These are phyloP conservation scores for Botia almorhae DNA, from an alignment of 2,797 vertebrate genomes.

Conservation along the genomic window DNA sequence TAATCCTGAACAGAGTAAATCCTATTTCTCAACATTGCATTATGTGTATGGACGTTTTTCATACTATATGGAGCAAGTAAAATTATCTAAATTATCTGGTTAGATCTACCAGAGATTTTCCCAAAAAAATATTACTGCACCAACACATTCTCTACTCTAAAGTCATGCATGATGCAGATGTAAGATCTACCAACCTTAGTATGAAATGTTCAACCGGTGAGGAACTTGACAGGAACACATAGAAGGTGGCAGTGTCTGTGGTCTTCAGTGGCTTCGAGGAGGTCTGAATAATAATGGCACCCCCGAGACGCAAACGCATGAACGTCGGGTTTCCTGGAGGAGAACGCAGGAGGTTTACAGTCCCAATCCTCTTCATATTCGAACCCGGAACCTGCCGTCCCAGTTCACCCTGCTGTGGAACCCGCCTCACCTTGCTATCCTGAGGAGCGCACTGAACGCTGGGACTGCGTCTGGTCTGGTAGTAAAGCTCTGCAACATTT, in stretches of 20 bases:
- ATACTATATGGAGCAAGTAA: constrained; percentile 4
- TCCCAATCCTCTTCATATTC: constrained; percentile 87
- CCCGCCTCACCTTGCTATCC: constrained; percentile 71
- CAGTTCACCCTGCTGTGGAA: constrained; percentile 61
- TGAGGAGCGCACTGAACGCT: constrained; percentile 81
- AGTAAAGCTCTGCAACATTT: constrained; percentile 90
- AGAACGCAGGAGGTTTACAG: constrained; percentile 83
- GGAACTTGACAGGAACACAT: constrained; percentile 84
- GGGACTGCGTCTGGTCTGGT: constrained; percentile 75
- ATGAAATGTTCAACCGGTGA: constrained; percentile 86
- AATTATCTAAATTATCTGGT: constrained; percentile 3
- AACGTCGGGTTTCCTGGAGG: constrained; percentile 76
- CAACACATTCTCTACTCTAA: too few relatives aligned
- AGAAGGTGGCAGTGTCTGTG: constrained; percentile 85
- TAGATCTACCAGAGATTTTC: constrained; percentile 11
- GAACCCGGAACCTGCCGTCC: constrained; percentile 72
- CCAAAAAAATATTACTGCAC: too few relatives aligned
- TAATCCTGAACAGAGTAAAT: constrained; percentile 52
- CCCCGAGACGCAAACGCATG: constrained; percentile 85
- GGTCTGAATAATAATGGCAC: constrained; percentile 83
- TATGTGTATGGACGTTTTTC: constrained; percentile 24
- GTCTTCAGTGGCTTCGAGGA: constrained; percentile 81
- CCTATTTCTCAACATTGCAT: constrained; percentile 49
- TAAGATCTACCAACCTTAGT: constrained; percentile 81
- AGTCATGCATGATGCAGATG: not conserved